Evolutionary conservation across 2,113 vertebrate species (phyloP).

Genomic region (Hipposideros armiger): DNA sequence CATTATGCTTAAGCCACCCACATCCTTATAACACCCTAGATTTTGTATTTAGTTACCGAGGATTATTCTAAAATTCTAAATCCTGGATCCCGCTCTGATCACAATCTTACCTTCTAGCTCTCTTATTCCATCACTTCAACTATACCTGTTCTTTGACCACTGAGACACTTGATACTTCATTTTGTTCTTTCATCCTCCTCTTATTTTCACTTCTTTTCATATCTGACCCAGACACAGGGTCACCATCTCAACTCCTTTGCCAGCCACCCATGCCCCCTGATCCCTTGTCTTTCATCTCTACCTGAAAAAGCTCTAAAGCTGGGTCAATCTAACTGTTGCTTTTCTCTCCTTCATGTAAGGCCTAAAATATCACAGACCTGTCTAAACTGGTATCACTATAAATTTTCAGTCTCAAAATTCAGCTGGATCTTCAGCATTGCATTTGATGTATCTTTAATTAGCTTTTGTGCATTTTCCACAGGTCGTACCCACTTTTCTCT

Average conservation of each 20-base stretch:
- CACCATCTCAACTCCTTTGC: neutral
- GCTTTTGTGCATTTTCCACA: neutral
- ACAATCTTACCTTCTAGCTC: neutral
- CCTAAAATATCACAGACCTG: neutral
- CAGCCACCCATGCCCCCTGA: neutral
- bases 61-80: neutral
- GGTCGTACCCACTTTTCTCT: too few relatives aligned
- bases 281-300: neutral
- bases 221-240: neutral
- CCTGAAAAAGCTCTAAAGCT: neutral
- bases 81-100: neutral
- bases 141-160: neutral
- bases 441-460: neutral
- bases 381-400: neutral
- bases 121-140: neutral
- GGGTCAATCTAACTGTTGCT: neutral
- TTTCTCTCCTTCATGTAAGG: neutral
- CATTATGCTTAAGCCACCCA: neutral
- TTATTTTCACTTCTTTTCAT: neutral
- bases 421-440: neutral
- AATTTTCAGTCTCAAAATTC: neutral
- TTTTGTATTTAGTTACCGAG: neutral
- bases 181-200: neutral
- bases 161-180: neutral
- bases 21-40: neutral